These are phyloP conservation scores for Sebastolobus altivelis DNA, from an alignment of 2,797 vertebrate genomes.

Conservation along the genomic window DNA sequence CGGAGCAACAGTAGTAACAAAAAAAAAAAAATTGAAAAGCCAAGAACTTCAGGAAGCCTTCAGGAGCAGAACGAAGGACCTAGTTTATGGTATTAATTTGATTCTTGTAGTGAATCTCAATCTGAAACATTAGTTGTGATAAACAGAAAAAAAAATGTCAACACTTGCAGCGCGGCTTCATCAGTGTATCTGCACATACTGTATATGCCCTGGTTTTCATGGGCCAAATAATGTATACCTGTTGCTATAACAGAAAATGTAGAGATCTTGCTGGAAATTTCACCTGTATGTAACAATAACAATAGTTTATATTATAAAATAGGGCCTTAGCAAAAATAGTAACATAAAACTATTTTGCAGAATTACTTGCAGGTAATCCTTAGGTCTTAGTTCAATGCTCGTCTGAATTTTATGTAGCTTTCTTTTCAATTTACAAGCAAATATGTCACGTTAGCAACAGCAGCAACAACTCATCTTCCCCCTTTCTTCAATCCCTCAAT, in stretches of 20 bases:
- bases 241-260: background rate
- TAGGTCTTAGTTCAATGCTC: background rate
- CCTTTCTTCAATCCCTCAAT: too few species aligned
- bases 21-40: conserved; percentile 6
- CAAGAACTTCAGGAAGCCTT: conserved; percentile 21
- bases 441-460: background rate
- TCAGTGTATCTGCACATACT: background rate
- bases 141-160: background rate
- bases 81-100: background rate
- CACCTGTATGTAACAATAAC: background rate
- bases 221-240: background rate
- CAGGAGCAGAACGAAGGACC: background rate
- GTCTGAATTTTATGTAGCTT: background rate
- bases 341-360: background rate
- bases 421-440: background rate
- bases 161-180: background rate
- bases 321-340: background rate
- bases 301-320: background rate
- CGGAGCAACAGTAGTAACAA: conserved; percentile 27
- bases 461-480: background rate
- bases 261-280: background rate
- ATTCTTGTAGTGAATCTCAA: background rate
- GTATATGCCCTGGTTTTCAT: background rate
- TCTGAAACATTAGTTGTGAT: background rate
- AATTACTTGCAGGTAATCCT: background rate